Conservation (phyloP, 2,113 vertebrate genomes). For the Pomatostomus ruficeps region DNA sequence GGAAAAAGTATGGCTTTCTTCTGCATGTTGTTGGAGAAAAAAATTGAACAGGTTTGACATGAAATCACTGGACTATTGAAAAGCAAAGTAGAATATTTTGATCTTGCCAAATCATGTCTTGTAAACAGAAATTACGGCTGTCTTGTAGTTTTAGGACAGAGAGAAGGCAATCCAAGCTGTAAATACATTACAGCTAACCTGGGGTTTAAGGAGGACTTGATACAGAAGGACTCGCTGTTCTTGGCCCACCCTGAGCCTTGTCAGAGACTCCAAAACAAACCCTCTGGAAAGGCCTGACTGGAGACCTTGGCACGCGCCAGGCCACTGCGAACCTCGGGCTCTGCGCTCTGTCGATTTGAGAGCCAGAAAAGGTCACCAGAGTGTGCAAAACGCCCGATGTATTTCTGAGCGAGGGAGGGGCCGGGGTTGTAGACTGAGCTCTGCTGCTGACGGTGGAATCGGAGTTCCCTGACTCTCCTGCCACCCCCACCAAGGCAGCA, state of each 20-base stretch:
- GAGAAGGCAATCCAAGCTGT: not conserved
- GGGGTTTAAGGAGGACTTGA: not conserved
- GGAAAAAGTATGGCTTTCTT: not conserved
- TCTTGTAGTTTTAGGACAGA: not conserved
- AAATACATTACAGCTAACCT: not conserved
- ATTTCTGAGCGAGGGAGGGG: not conserved
- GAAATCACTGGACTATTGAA: not conserved
- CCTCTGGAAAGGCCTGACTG: not conserved
- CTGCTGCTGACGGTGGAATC: rapidly evolving
- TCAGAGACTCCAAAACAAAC: not conserved
- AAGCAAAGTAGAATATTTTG: not conserved
- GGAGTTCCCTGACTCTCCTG: rapidly evolving
- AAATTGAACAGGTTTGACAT: not conserved
- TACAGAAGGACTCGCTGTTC: not conserved
- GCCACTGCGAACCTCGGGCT: rapidly evolving
- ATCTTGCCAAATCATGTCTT: not conserved
- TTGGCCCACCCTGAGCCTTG: not conserved
- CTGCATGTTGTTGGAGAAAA: not conserved
- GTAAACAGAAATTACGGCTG: not conserved
- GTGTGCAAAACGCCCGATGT: not conserved
- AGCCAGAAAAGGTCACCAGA: not conserved
- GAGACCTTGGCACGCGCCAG: rapidly evolving
- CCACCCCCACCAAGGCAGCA: not conserved
- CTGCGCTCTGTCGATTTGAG: rapidly evolving
- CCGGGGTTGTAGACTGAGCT: not conserved